Conservation (phyloP, 2,797 vertebrate genomes). For the Lophius americanus region DNA sequence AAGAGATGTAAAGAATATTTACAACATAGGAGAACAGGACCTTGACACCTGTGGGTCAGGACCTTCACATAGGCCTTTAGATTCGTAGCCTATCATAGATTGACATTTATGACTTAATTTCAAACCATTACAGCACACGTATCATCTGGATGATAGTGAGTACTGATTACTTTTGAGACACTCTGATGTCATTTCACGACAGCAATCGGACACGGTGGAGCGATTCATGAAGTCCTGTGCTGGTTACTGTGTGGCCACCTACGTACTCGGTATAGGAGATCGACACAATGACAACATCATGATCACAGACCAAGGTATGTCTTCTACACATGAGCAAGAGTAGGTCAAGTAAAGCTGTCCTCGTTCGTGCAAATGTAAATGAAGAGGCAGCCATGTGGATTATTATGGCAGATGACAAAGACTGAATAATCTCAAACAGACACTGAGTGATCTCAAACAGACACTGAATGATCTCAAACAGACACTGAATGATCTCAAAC, state of each 20-base stretch:
- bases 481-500: too few species aligned
- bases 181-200: conserved; percentile 16
- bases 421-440: too few species aligned
- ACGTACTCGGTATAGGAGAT: conserved; percentile 84
- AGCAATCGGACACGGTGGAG: conserved; percentile 81
- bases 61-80: too few species aligned
- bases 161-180: background rate
- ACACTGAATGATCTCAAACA: too few species aligned
- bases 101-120: too few species aligned
- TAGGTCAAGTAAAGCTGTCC: background rate
- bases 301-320: conserved; percentile 81
- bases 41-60: too few species aligned
- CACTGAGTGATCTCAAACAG: too few species aligned
- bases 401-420: too few species aligned
- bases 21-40: too few species aligned
- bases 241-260: conserved; percentile 85
- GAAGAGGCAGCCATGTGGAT: too few species aligned
- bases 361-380: background rate
- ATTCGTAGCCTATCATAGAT: too few species aligned
- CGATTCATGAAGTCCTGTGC: conserved; percentile 84
- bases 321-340: background rate
- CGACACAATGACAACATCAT: conserved; percentile 89
- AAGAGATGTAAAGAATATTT: too few species aligned
- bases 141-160: background rate
- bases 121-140: background rate